Base-by-base conservation (phyloP, 2,888 invertebrate species). In the Agrotis ipsilon region DNA sequence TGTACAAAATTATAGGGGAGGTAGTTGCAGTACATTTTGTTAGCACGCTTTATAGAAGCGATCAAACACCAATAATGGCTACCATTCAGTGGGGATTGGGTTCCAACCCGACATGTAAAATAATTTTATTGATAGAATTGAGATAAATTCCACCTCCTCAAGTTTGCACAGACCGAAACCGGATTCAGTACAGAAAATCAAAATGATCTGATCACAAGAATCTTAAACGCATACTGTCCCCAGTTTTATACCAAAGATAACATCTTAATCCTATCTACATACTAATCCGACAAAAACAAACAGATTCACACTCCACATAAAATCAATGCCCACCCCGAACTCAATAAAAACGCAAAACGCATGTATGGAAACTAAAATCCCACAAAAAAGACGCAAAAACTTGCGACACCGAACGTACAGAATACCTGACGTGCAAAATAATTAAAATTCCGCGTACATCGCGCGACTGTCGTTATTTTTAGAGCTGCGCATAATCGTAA, bases 401-500 rank as follows among this genome's bases (percentile, higher is more conserved):
- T 11, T 39, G 39, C 57, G 64, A 71, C 73, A 80, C 71, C 66
- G 69, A 64, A 48, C 59, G 55, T 65, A 39, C 39, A 32, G 5
- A 32, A 32, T 32, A 81, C 66, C 61, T 79, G 66, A 75, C 65
- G 54, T n/a, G 62, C 54, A 58, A 75, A 81, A 78, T 71, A 82
- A 82, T 75, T 78, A 81, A 82, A 72, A 83, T 72, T 64, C 78
- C 81, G 24, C 45, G 52, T 61, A 72, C 54, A 72, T 48, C 71
- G 74, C 75, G 51, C 70, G 70, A 49, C 75, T 72, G 65, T 54
- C 61, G 59, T 65, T 75, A 71, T 81, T 77, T 74, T 71, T 70
- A 75, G 72, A 75, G 52, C 46, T 63, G 72, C 75, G 75, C 65
- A 75, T 78, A 76, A 74, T 75, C 79, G 76, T 72, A 75, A 74